Conservation (phyloP, 64 coral and sea anemone genomes). For the Pocillopora damicornis region DNA sequence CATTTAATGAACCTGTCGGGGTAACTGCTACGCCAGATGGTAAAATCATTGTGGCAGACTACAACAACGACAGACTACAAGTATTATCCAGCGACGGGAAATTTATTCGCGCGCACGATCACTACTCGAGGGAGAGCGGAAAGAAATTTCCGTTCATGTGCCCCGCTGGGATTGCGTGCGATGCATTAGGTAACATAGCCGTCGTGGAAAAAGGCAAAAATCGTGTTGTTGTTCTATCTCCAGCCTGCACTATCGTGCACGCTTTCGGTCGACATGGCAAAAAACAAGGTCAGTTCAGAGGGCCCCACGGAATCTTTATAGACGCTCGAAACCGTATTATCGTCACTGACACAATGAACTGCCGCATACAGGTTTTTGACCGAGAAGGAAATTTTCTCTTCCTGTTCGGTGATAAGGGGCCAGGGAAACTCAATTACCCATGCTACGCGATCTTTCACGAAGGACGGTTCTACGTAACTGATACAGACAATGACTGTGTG, state of each 20-base stretch:
- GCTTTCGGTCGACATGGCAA: constrained; percentile 66
- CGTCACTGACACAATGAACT: constrained; percentile 72
- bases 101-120: constrained; percentile 34
- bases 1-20: constrained; percentile 73
- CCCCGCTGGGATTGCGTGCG: constrained; percentile 43
- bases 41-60: constrained; percentile 67
- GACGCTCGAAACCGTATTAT: constrained; percentile 60
- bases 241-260: constrained; percentile 15
- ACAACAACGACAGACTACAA: constrained; percentile 75
- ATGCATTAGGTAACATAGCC: constrained; percentile 35
- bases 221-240: constrained; percentile 31
- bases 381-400: constrained; percentile 74
- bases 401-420: constrained; percentile 76
- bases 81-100: constrained; percentile 53
- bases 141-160: constrained; percentile 32
- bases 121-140: constrained; percentile 37
- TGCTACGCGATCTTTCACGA: constrained; percentile 48
- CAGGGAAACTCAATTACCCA: constrained; percentile 46
- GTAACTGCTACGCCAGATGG: constrained; percentile 49
- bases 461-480: constrained; percentile 49
- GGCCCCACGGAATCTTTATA: constrained; percentile 65
- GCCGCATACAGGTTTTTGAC: constrained; percentile 82
- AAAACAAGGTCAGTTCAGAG: constrained; percentile 45
- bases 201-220: constrained; percentile 46
- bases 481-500: constrained; percentile 58